phyloP scores from a whole-genome alignment of 2,888 invertebrate genomes.

The Luperina nickerlii region DNA sequence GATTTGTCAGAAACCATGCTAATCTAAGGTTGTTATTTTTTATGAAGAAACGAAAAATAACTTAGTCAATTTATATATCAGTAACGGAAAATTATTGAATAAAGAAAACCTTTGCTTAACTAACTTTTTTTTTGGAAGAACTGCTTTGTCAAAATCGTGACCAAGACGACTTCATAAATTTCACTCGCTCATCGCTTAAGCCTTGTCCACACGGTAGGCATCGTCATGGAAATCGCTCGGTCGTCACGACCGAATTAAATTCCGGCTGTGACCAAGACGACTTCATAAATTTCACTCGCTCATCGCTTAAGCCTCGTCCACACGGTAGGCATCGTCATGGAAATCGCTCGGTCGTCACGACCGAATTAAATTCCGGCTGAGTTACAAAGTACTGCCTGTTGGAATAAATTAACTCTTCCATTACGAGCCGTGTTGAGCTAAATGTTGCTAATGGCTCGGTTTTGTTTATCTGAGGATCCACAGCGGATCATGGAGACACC shows the following conservation, averaged over 20 bases:
- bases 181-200: slow-evolving; percentile 8
- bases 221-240: slow-evolving; percentile 40
- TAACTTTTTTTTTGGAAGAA: not conserved
- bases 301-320: not conserved
- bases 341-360: slow-evolving; percentile 52
- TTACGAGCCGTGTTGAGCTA: slow-evolving; percentile 48
- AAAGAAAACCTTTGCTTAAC: not conserved
- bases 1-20: too few relatives aligned
- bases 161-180: not conserved
- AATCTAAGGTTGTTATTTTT: not conserved
- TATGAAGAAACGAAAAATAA: not conserved
- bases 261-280: slow-evolving; percentile 32
- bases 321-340: slow-evolving; percentile 24
- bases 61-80: not conserved
- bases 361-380: slow-evolving; percentile 59
- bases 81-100: not conserved
- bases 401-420: slow-evolving; percentile 59
- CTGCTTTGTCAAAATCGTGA: not conserved
- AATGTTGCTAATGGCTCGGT: slow-evolving; percentile 39
- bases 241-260: slow-evolving; percentile 59
- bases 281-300: not conserved
- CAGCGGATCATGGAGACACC: not conserved
- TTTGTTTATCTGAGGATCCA: slow-evolving; percentile 35
- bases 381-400: slow-evolving; percentile 63
- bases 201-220: slow-evolving; percentile 13